Base-by-base conservation (phyloP, 1,140 invertebrate genomes). In the Bombus difficillimus region DNA sequence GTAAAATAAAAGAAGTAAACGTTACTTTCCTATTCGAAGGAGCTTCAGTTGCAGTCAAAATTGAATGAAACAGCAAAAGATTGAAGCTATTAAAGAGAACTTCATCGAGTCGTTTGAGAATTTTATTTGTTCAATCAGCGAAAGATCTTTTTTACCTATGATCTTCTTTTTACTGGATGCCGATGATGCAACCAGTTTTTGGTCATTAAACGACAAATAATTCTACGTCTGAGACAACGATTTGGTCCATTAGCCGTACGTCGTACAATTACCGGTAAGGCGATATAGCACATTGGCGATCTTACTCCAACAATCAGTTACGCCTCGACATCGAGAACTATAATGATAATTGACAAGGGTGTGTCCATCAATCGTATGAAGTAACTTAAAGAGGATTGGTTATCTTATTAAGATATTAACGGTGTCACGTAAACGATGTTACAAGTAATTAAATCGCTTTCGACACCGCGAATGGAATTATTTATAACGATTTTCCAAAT, bases 291-390 rank as follows among this genome's bases (percentile, higher is more conserved):
- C 72, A 79, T 78, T 89, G 87, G 62, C 88, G 88, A 90, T 91
- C 86, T 80, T 78, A 76, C 88, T 75, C 83, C 77, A 81, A 79
- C 91, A 92, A 94, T 94, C 91, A 92, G 93, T 94, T 92, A 93
- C 93, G 92, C 93, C 83, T 92, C 78, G 86, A 81, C 82, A 91
- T 93, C 86, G 77, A 89, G 80, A 85, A 69, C 79, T 74, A 89
- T 92, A 92, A 94, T 91, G 91, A 93, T 88, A 89, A 91, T 91
- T 83, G 75, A 64, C 73, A 81, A 77, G 89, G 92, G 92, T 90
- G 93, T 90, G 93, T 69, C 90, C 80, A 88, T 83, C 89, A 83
- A 86, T 92, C 81, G 72, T 77, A 80, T 81, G 83, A 66, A 74
- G 72, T 72, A 69, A 81, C 86, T 86, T 89, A 83, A 81, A 85